A percentile compares a stretch with the other conserved stretches of the same genome.
Conservation (phyloP, 2,888 invertebrate species). For the Xestoiulus laeticollis region DNA sequence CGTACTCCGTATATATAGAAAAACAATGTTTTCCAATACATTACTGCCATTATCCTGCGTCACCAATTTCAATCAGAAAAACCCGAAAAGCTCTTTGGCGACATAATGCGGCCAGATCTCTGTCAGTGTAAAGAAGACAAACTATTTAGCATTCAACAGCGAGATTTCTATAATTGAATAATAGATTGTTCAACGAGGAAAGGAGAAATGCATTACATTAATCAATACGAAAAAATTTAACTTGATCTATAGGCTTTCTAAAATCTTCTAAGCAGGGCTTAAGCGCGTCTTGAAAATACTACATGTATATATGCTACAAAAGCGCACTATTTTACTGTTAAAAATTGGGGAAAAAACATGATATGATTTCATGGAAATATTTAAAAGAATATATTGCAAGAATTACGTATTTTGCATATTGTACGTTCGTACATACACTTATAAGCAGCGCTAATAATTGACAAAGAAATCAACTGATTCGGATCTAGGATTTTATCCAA, state of each 20-base stretch:
- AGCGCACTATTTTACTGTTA: too few species aligned
- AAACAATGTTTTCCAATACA: constrained; percentile 51
- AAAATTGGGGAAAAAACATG: too few species aligned
- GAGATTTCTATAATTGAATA: constrained; percentile 36
- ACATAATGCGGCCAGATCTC: background rate
- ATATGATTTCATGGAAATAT: too few species aligned
- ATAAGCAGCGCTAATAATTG: too few species aligned
- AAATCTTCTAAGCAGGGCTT: background rate
- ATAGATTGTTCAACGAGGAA: constrained; percentile 12
- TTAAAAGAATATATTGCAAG: too few species aligned
- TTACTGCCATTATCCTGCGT: constrained; percentile 13
- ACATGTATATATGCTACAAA: too few species aligned
- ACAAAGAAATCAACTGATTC: too few species aligned
- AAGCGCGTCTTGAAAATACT: background rate
- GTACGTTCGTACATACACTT: too few species aligned
- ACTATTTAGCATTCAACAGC: constrained; percentile 32
- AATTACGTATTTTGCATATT: too few species aligned
- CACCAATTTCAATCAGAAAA: background rate
- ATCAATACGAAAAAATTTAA: background rate
- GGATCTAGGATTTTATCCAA: too few species aligned
- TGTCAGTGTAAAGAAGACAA: background rate
- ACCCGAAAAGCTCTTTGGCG: background rate
- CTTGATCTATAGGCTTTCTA: background rate
- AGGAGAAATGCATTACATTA: constrained; percentile 29
- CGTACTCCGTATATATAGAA: background rate